A percentile compares a stretch with the other conserved stretches of the same genome.
These are phyloP conservation scores for Berghia stephanieae DNA, from an alignment of 1,140 invertebrate genomes.

Conservation along the genomic window DNA sequence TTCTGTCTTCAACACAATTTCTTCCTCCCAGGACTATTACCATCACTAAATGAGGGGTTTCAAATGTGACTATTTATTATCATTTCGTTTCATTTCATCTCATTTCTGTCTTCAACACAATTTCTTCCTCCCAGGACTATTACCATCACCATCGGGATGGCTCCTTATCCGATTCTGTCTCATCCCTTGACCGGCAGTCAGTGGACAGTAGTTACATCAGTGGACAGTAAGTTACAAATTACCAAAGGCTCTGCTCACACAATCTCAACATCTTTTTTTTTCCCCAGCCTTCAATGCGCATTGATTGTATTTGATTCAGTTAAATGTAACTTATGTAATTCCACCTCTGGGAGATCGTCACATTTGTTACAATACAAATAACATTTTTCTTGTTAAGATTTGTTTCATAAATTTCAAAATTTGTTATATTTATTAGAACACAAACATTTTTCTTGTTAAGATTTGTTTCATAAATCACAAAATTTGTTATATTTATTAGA, in stretches of 20 bases:
- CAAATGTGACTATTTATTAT: not conserved
- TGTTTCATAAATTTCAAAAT: too few species aligned
- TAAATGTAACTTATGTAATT: too few species aligned
- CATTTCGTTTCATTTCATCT: not conserved
- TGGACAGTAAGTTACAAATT: constrained; percentile 48
- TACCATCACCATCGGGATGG: constrained; percentile 25
- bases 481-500: too few species aligned
- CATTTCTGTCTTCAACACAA: not conserved
- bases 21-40: too few species aligned
- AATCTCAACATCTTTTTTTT: not conserved
- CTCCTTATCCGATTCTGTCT: constrained; percentile 42
- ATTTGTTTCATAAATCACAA: too few species aligned
- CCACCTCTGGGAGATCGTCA: too few species aligned
- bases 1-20: too few species aligned
- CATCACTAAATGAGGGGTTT: not conserved
- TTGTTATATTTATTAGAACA: too few species aligned
- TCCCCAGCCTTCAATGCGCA: not conserved
- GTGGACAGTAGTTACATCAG: constrained; percentile 57
- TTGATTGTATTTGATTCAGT: too few species aligned
- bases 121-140: not conserved
- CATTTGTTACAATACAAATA: too few species aligned
- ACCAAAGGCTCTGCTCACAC: not conserved
- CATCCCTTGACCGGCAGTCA: constrained; percentile 38
- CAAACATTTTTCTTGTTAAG: too few species aligned
- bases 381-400: too few species aligned